Percentiles rank a stretch among this genome's conserved stretches.
Evolutionary conservation across 2,113 vertebrate species (phyloP).

Genomic region (Notiomystis cincta): DNA sequence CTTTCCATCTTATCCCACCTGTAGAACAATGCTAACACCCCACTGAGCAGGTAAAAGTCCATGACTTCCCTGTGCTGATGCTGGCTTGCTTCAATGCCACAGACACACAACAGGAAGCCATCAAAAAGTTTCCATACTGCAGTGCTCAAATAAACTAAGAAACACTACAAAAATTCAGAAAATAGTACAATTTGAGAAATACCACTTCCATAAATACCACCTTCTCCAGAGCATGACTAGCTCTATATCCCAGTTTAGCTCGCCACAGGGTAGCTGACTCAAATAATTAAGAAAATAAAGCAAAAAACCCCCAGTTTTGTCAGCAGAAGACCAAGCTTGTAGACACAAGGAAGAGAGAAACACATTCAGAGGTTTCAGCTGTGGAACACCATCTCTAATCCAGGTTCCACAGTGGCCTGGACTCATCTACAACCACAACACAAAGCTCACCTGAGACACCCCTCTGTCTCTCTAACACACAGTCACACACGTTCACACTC

Average conservation of each 20-base stretch:
- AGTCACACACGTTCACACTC: rapidly evolving
- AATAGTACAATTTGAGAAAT: background rate
- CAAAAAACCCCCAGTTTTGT: background rate
- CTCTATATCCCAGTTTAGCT: background rate
- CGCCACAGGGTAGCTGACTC: background rate
- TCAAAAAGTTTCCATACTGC: background rate
- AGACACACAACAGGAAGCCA: background rate
- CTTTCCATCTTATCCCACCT: background rate
- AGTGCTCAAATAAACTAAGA: background rate
- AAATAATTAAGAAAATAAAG: background rate
- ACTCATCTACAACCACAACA: background rate
- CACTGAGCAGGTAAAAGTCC: background rate
- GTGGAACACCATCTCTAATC: background rate
- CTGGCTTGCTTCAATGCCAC: background rate
- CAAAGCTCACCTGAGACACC: background rate
- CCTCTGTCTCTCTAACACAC: background rate
- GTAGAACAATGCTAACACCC: background rate
- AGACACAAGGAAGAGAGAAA: background rate
- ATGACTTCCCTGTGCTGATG: background rate
- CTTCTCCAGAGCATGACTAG: background rate
- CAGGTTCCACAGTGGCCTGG: background rate
- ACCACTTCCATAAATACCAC: background rate
- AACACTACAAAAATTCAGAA: background rate
- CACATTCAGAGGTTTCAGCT: background rate
- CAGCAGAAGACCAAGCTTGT: background rate